A percentile compares a stretch with the other conserved stretches of the same genome.
These are phyloP conservation scores for Bos javanicus DNA, from an alignment of 2,113 vertebrate genomes.

Conservation along the genomic window DNA sequence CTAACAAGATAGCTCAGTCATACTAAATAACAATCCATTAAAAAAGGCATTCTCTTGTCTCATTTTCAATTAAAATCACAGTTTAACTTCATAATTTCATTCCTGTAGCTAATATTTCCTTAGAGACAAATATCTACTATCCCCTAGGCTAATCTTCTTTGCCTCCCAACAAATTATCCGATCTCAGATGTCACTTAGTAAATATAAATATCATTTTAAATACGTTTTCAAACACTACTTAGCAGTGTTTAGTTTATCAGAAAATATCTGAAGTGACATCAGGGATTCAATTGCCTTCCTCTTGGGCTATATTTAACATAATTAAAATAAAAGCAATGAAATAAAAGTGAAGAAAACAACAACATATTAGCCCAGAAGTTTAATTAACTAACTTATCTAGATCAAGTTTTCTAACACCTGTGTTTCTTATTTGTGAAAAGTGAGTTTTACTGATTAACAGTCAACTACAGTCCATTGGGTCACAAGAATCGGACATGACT, in stretches of 20 bases:
- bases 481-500: not conserved
- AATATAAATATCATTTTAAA: slow-evolving; percentile 58
- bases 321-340: slow-evolving; percentile 43
- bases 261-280: slow-evolving; percentile 47
- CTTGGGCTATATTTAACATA: slow-evolving; percentile 32
- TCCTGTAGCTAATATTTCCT: slow-evolving; percentile 42
- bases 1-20: not conserved
- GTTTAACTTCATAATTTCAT: slow-evolving; percentile 42
- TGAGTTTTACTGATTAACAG: not conserved
- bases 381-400: not conserved
- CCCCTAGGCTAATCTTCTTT: slow-evolving; percentile 18
- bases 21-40: not conserved
- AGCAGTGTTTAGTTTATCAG: slow-evolving; percentile 41
- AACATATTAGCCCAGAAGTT: not conserved
- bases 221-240: slow-evolving; percentile 42
- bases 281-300: slow-evolving; percentile 4
- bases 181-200: slow-evolving; percentile 48
- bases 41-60: not conserved
- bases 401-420: not conserved
- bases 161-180: slow-evolving; percentile 38
- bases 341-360: not conserved
- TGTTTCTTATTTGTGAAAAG: not conserved
- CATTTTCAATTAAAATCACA: slow-evolving; percentile 56
- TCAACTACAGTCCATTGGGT: not conserved
- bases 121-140: slow-evolving; percentile 38